Percentiles rank a stretch among this genome's conserved stretches.
Conservation (phyloP, 2,797 vertebrate genomes). For the Myotis myotis region DNA sequence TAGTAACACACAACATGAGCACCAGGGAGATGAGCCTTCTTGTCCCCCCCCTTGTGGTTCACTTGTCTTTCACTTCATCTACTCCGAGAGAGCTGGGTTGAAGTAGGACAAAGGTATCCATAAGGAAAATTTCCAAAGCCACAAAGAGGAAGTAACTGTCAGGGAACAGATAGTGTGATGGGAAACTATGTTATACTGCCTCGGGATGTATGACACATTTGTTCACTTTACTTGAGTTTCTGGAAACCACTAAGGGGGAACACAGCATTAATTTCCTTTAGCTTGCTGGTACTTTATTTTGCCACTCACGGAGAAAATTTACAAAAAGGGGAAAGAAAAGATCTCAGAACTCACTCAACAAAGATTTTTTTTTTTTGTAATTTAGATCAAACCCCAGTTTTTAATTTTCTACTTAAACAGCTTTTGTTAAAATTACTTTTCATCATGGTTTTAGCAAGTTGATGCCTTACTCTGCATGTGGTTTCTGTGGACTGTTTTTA, state of each 20-base stretch:
- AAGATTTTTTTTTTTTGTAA: background rate
- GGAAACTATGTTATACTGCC: slow-evolving; percentile 9
- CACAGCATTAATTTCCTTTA: background rate
- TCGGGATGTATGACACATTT: slow-evolving; percentile 20
- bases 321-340: background rate
- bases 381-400: background rate
- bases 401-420: background rate
- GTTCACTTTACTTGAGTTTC: background rate
- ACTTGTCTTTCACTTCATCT: background rate
- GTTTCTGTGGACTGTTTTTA: background rate
- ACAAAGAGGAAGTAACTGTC: background rate
- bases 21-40: background rate
- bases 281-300: background rate
- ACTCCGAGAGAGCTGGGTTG: background rate
- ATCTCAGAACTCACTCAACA: background rate
- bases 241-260: background rate
- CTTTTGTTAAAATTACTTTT: slow-evolving; percentile 36
- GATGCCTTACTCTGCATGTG: background rate
- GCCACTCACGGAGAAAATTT: background rate
- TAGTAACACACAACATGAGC: background rate
- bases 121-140: slow-evolving; percentile 21
- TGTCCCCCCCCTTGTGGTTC: background rate
- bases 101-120: background rate
- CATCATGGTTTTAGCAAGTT: background rate
- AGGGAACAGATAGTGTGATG: background rate